Evolutionary conservation across 1,140 invertebrate species (phyloP).

Genomic region (Mamestra configurata): DNA sequence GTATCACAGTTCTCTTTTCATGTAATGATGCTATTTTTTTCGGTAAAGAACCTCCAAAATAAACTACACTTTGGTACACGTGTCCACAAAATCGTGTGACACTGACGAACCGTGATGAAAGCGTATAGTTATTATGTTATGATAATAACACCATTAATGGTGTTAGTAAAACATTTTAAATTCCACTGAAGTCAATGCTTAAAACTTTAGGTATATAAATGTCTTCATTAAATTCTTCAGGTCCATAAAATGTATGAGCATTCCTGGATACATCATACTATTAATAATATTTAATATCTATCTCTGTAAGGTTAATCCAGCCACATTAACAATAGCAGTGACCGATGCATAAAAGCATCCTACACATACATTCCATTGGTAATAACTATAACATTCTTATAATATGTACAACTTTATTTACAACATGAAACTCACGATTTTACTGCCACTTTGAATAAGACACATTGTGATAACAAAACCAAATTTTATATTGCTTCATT

Average conservation of each 20-base stretch:
- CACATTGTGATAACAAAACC: conserved; percentile 49
- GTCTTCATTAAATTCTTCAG: conserved; percentile 43
- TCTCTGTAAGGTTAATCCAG: conserved; percentile 50
- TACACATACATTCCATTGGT: conserved; percentile 77
- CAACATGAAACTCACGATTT: conserved; percentile 64
- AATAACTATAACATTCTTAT: conserved; percentile 71
- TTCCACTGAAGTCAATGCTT: conserved; percentile 30
- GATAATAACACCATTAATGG: conserved; percentile 2
- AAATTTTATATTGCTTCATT: conserved; percentile 45
- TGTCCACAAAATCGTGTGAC: conserved; percentile 31
- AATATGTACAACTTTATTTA: conserved; percentile 83
- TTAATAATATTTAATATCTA: conserved; percentile 50
- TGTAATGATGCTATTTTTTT: conserved; percentile 48
- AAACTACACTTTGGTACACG: conserved; percentile 40
- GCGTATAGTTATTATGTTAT: conserved; percentile 9
- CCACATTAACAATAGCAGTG: conserved; percentile 65
- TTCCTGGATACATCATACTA: conserved; percentile 45
- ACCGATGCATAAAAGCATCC: conserved; percentile 71
- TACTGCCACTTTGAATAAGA: conserved; percentile 66
- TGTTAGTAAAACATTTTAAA: conserved; percentile 44
- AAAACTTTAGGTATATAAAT: conserved; percentile 33
- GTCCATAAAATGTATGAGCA: conserved; percentile 31
- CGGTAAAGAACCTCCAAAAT: conserved; percentile 47
- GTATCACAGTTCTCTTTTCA: conserved; percentile 53
- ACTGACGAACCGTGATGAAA: conserved; percentile 6